Evolutionary conservation across 2,797 vertebrate genomes (phyloP), one percentile per base, ranked within the genome.

Genomic region (Gymnoscopelus microlampas): DNA sequence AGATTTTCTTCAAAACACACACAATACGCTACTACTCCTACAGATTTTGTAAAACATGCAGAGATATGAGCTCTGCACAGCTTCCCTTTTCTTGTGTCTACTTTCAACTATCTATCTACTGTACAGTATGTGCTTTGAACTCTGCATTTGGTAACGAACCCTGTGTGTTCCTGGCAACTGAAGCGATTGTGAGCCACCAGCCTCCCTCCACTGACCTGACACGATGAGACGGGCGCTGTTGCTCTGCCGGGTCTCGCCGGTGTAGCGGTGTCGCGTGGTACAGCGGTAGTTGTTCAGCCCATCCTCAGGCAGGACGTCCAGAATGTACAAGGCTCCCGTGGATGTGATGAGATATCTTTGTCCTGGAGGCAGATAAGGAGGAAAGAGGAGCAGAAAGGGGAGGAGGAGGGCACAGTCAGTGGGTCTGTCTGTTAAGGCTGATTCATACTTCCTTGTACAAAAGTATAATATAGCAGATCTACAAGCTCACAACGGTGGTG

Each of bases 261-360:
- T 99, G 94, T 98, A 99, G 85, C 95, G 96, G 88, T 99, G 98
- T 82, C 96, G 95, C 2, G 97, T 99, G 88, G 97, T 94, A 83
- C 98, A 99, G 90, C 98, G 96, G 84, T 99, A 99, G 93, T 98
- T 99, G 90, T 98, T 98, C 92, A 99, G 91, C 70, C 97, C 97
- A 63, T 99, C 98, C 87, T 99, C 98, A 76, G 97, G 98, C 95
- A 98, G 96, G 93, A 98, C 96, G 76, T 99, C 98, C 95, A 96
- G 92, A 94, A 99, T 98, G 93, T 99, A 99, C 97, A 99, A 97
- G 95, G 97, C 96, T 96, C 98, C 98, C 69, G 95, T 97, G 94
- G 97, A 96, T 93, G 98, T 96, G 92, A 99, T 97, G 94, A 97
- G 95, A 97, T 98, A 97, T 97, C 97, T 97, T 96, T 96, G 96